phyloP scores from a whole-genome alignment of 2,888 invertebrate species.

The Amiota mariae region DNA sequence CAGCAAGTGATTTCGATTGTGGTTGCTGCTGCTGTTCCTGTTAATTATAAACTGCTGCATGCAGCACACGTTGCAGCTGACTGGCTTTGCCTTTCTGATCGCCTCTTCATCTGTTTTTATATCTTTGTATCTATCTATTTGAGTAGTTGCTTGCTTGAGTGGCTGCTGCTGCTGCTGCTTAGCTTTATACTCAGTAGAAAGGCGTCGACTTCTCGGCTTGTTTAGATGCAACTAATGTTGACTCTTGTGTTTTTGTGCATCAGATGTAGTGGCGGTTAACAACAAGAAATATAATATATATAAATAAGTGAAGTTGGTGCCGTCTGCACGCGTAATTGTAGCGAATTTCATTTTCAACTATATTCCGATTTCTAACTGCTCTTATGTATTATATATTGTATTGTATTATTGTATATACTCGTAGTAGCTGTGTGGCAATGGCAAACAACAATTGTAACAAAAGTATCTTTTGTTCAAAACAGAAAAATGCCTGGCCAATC shows the following conservation, averaged over 20 bases:
- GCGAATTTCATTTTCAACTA: slow-evolving; percentile 19
- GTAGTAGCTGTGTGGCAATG: slow-evolving; percentile 1
- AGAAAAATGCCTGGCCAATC: not conserved
- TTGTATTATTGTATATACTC: not conserved
- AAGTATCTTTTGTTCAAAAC: not conserved
- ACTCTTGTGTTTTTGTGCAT: no score
- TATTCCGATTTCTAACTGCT: slow-evolving; percentile 18
- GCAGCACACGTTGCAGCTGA: slow-evolving; percentile 23
- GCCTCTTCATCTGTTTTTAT: not conserved
- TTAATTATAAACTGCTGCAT: slow-evolving; percentile 25
- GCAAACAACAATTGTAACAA: not conserved
- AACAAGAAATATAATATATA: no score
- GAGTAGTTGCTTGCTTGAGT: no score
- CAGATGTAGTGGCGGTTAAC: no score
- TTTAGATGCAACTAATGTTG: no score
- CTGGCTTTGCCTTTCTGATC: slow-evolving; percentile 6
- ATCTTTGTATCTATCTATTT: not conserved
- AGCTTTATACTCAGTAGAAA: not conserved
- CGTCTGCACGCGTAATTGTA: slow-evolving; percentile 19
- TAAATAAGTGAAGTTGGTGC: no score
- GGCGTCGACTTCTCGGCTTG: no score
- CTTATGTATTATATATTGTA: not conserved
- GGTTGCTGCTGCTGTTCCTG: not conserved
- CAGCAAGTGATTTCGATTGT: not conserved
- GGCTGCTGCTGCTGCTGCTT: no score